Conservation (phyloP, 2,113 vertebrate genomes). For the Periophthalmodon schlosseri region DNA sequence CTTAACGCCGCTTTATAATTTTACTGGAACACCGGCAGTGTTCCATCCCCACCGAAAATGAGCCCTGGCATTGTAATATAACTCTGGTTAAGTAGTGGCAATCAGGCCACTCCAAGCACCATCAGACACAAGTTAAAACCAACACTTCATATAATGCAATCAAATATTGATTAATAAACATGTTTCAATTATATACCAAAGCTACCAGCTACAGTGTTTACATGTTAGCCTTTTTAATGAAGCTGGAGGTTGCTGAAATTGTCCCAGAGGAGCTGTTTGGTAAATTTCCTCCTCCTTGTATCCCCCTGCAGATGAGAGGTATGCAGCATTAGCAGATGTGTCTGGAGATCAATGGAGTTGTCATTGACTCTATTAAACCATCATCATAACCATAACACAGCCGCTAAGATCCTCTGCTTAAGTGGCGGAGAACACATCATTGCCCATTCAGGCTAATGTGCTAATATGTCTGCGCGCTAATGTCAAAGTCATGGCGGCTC, state of each 20-base stretch:
- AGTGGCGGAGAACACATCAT: constrained; percentile 69
- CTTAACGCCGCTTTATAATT: neutral
- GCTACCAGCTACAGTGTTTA: constrained; percentile 13
- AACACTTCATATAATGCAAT: neutral
- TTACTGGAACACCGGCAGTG: neutral
- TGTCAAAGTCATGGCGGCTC: constrained; percentile 57
- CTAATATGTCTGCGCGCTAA: constrained; percentile 72
- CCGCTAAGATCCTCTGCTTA: constrained; percentile 60
- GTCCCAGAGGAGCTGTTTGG: neutral
- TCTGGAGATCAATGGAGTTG: constrained; percentile 64
- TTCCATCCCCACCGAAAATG: neutral
- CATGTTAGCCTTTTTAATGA: constrained; percentile 32
- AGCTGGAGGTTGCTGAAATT: neutral
- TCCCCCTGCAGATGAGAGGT: constrained; percentile 15
- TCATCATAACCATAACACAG: constrained; percentile 64
- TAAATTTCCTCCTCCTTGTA: constrained; percentile 17
- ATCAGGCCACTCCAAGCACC: neutral
- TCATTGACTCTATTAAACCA: constrained; percentile 63
- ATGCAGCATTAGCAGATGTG: constrained; percentile 54
- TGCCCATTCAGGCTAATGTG: constrained; percentile 71
- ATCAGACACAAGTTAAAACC: neutral
- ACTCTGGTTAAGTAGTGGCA: no score
- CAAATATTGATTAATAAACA: neutral
- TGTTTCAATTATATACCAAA: neutral
- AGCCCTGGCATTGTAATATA: neutral